Base-by-base conservation (phyloP, 2,888 invertebrate species). In the Drosophila sordidula region DNA sequence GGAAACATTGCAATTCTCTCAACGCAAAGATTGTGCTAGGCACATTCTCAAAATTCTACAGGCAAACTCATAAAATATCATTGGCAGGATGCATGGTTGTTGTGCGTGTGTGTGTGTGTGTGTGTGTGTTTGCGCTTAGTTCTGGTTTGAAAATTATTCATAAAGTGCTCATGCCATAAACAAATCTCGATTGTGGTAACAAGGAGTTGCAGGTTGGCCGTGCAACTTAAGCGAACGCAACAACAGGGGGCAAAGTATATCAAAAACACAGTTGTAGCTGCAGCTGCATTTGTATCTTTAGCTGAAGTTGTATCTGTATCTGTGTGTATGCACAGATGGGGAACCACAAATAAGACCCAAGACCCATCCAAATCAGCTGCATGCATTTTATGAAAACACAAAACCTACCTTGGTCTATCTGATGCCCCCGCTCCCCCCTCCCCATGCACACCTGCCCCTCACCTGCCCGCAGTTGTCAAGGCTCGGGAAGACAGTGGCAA, bases 271-370 rank as follows among this genome's bases (percentile, higher is more conserved):
- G 18, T 18, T 38, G 36, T 9, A 58, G 9, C 18, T 52, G 11
- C 16, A 25, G 16, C 6, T 42, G 22, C 32, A 14, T 1, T 25
- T 49, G 59, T 22, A 26, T 3, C 18, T 47, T 39, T 5, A 50
- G 22, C 39, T 52, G 38, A 16, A 57, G n/a, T 34, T 32, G 50
- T 39, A 57, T 50, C 47, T 56, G 64, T 52, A 54, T 25, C 51
- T 66, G 42, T 34, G 29, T 8, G 29, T 29, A 3, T 22, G 22
- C 22, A 9, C 52, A 67, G 56, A 59, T 58, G 58, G 38, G 49
- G 22, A 68, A 58, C 77, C 73, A 73, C 77, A 76, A 80, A 68
- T 78, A 73, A 76, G 63, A n/a, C 64, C 77, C 72, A 61, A 71
- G 62, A 59, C 56, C 62, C 61, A 56, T 70, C 70, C 77, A 63